Base-by-base conservation (phyloP, 2,797 vertebrate species). In the Gallinago solitaria region DNA sequence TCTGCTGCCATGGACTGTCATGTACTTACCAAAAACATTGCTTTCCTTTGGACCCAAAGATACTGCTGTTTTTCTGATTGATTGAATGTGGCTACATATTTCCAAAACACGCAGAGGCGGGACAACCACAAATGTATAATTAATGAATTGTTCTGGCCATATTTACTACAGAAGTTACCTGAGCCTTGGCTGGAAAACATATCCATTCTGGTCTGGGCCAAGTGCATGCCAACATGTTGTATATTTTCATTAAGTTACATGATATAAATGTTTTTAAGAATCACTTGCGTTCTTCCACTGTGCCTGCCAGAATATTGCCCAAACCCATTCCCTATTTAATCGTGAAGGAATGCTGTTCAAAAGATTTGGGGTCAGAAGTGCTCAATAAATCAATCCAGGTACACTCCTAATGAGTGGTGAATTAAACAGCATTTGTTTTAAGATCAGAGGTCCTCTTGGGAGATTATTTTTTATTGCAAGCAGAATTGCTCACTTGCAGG, bases 391-490 rank as follows among this genome's bases (percentile, higher is more conserved):
- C 97, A 98, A 97, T 98, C 97, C 97, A 96, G 97, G 97, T 96
- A 97, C 95, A 96, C 94, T 94, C 90, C 80, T 98, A 98, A 98
- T 97, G 97, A 98, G 97, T 89, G 92, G 96, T 93, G 98, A 98
- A 97, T 98, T 98, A 97, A 98, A 97, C 87, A 96, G 86, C 96
- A 93, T 97, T 98, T 98, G 96, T 97, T 98, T 97, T 95, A 97
- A 96, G 97, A 97, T 98, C 97, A 97, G 94, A 97, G 95, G 95
- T 97, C 92, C 95, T 95, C 92, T 89, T 90, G 92, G 95, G 97
- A 97, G 95, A 97, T 96, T 95, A 45, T 96, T 96, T 97, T 97
- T 96, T 95, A 97, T 93, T 96, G 92, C 88, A 94, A 92, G 89
- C 68, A 83, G 86, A 93, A 95, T 97, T 97, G 78, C 95, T 95